phyloP scores from a whole-genome alignment of 2,888 invertebrate genomes.

The Agrochola macilenta region DNA sequence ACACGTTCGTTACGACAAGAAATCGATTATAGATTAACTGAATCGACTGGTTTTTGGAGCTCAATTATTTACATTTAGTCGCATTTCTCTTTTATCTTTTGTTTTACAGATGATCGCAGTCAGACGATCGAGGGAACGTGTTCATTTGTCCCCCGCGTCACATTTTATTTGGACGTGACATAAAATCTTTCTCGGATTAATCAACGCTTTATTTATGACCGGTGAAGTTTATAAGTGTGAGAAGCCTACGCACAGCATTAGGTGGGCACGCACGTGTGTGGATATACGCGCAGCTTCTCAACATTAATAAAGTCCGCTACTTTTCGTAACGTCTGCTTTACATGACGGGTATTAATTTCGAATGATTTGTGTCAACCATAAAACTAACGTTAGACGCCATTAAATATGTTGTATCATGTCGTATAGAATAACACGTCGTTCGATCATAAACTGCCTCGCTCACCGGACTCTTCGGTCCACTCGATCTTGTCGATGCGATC shows the following conservation, averaged over 20 bases:
- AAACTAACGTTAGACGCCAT: conserved; percentile 55
- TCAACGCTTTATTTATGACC: conserved; percentile 55
- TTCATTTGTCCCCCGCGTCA: conserved; percentile 56
- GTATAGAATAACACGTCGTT: conserved; percentile 69
- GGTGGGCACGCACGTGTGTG: conserved; percentile 57
- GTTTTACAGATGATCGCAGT: conserved; percentile 52
- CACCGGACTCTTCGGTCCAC: conserved; percentile 55
- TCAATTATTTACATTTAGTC: conserved; percentile 68
- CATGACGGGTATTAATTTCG: conserved; percentile 63
- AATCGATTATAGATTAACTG: conserved; percentile 73
- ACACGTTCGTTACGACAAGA: conserved; percentile 73
- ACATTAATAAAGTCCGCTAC: conserved; percentile 54
- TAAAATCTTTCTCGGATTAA: conserved; percentile 57
- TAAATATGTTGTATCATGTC: conserved; percentile 59
- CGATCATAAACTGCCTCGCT: conserved; percentile 72
- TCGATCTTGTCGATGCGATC: conserved; percentile 74
- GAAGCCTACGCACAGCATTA: conserved; percentile 50
- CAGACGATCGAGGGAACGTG: conserved; percentile 38
- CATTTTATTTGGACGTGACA: conserved; percentile 53
- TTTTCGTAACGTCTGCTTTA: conserved; percentile 57
- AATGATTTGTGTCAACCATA: conserved; percentile 58
- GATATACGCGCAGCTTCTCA: conserved; percentile 39
- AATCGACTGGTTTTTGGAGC: conserved; percentile 69
- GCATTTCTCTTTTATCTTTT: conserved; percentile 61
- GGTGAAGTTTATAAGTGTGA: conserved; percentile 56